These are phyloP conservation scores for Ictinia mississippiensis DNA, from an alignment of 2,797 vertebrate species.

Conservation along the genomic window DNA sequence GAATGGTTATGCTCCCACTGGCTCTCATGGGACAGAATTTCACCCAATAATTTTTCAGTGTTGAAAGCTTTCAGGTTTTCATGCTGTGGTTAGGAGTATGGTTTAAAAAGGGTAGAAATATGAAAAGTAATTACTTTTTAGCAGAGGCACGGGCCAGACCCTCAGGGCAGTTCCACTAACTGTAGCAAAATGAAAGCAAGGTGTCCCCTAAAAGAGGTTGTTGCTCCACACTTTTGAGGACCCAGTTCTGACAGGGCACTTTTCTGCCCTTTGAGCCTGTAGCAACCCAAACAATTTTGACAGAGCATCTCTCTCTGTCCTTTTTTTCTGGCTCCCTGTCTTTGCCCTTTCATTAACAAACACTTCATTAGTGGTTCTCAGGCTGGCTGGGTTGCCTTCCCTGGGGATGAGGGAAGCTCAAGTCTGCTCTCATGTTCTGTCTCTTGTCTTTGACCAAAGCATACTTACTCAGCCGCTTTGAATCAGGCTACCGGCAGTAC, in stretches of 20 bases:
- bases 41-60: constrained; percentile 55
- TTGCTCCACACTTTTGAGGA: neutral
- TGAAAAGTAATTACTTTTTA: constrained; percentile 55
- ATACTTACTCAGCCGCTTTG: neutral
- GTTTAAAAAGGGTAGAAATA: constrained; percentile 45
- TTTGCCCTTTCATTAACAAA: constrained; percentile 28
- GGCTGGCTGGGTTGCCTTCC: neutral
- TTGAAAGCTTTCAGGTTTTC: constrained; percentile 62
- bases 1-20: constrained; percentile 22
- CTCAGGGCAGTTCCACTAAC: constrained; percentile 19
- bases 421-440: neutral
- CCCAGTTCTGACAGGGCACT: neutral
- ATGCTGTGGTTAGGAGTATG: constrained; percentile 33
- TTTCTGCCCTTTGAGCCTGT: neutral
- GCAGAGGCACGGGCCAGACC: constrained; percentile 17
- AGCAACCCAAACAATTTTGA: neutral
- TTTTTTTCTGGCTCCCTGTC: neutral
- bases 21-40: constrained; percentile 26
- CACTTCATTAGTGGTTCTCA: constrained; percentile 27
- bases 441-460: neutral
- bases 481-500: neutral
- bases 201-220: neutral
- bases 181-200: neutral
- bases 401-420: neutral
- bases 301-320: neutral